Base-by-base conservation (phyloP, 2,113 vertebrate species). In the Oncorhynchus kisutch region DNA sequence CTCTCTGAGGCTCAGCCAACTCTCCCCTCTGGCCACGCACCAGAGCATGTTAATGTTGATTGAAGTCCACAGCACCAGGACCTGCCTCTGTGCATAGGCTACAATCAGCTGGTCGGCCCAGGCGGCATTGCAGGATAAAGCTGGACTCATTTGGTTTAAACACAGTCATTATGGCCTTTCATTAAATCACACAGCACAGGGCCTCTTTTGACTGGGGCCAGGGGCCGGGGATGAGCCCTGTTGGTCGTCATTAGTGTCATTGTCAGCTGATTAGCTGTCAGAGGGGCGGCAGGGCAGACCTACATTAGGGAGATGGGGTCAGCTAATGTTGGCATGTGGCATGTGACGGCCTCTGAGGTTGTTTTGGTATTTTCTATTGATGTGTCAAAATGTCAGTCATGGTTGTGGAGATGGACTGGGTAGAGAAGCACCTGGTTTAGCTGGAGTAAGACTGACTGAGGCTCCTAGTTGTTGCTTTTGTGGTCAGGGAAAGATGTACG, bases 161-260 rank as follows among this genome's bases (percentile, higher is more conserved):
- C 73, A 70, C 73, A 74, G 75, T 82, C 79, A 88, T 89, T 84
- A 83, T 39, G 29, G 4, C 79, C 66, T 77, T 80, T 83, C 76
- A 85, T 85, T 81, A 78, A 78, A 82, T 86, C 39, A 45, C 39
- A 45, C 39, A 5, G 67, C 81, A 88, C 81, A 86, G 75, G 64
- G 86, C 75, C 39, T 87, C 81, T 74, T 88, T 85, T 85, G 82
- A 87, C 75, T 57, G 14, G 79, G 34, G 8, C 57, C 4, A 31
- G 8, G 79, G 25, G 78, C 62, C 77, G 73, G 79, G 20, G 39
- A 39, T 73, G 71, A 45, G 84, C 84, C 27, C 83, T 82, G 88
- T 84, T 88, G 85, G 80, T 91, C 88, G 87, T 92, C 86, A 88
- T 93, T 91, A 91, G 80, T 87, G 88, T 92, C 84, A 88, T 73